Conservation (phyloP, 64 coral and sea anemone genomes). For the Cladopsammia gracilis region DNA sequence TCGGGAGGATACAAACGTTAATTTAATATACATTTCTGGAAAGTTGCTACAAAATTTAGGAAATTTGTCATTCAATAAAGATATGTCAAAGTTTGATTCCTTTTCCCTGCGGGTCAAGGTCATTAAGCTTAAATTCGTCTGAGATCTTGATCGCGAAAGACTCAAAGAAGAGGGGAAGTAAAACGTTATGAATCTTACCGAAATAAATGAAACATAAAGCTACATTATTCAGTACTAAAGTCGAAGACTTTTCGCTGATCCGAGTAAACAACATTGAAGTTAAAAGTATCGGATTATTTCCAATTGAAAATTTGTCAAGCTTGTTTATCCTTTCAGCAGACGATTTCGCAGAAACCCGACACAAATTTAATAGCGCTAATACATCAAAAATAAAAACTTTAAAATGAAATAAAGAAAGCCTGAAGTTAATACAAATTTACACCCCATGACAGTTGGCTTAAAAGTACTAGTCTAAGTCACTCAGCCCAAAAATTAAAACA, state of each 20-base stretch:
- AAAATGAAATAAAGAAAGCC: not conserved
- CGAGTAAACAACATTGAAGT: not conserved
- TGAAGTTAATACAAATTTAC: slow-evolving; percentile 1
- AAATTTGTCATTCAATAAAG: too few species aligned
- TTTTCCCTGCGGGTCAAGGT: too few species aligned
- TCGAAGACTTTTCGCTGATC: not conserved
- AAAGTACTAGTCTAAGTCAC: not conserved
- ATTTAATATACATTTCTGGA: too few species aligned
- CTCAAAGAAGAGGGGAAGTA: not conserved
- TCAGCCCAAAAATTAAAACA: not conserved
- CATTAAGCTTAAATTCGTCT: too few species aligned
- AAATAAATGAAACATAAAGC: not conserved
- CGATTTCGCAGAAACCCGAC: not conserved
- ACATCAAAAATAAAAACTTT: not conserved
- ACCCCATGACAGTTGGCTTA: not conserved
- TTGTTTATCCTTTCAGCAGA: not conserved
- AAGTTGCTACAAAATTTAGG: too few species aligned
- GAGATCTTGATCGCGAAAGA: too few species aligned
- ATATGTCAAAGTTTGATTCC: too few species aligned
- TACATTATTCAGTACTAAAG: too few species aligned
- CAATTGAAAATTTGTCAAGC: not conserved
- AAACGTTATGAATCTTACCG: not conserved
- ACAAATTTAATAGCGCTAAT: not conserved
- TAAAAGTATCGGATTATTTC: not conserved
- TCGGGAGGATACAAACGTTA: too few species aligned